Evolutionary conservation across 2,113 vertebrate species (phyloP), one percentile per base, ranked within the genome.

Genomic region (Aphyosemion australe): DNA sequence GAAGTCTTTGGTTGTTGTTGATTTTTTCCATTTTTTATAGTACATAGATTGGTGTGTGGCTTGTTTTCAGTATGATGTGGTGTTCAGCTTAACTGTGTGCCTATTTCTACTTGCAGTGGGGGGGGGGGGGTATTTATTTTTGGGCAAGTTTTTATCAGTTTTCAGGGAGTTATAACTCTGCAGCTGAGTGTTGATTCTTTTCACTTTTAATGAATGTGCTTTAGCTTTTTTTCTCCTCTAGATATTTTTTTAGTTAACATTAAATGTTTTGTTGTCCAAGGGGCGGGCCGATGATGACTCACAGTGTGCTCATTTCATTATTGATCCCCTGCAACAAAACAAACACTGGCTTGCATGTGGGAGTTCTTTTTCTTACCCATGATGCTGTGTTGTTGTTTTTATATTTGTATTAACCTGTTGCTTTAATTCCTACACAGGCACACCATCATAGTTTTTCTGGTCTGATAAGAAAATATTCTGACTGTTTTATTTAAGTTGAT

Each of bases 21-120:
- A n/a, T 74, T 74, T 54, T 63, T 72, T 63, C 10, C 80, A 90
- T 89, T 53, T 91, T 84, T 49, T 46, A 71, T 89, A 91, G 89
- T 77, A 76, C 73, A 80, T 91, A 91, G 89, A 88, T 54, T 84
- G 79, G 90, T 91, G 90, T 89, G 90, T 88, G 84, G 84, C 92
- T 96, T 96, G 95, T 94, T 93, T 92, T 93, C 92, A 91, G 94
- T 91, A 95, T 97, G 96, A 98, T 95, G 96, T 98, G 96, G 92
- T 96, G 94, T 97, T 96, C 91, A 95, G 96, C 95, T 97, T 97
- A 98, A 98, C 95, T 95, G 96, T 96, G 96, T 98, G 96, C 94
- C 95, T 93, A 93, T 94, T 93, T 93, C 91, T 93, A 93, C 93
- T 95, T 95, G 95, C 93, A 95, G 92, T 94, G 87, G 82, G 93